Evolutionary conservation across 2,113 vertebrate genomes (phyloP).

Genomic region (Fulica atra): DNA sequence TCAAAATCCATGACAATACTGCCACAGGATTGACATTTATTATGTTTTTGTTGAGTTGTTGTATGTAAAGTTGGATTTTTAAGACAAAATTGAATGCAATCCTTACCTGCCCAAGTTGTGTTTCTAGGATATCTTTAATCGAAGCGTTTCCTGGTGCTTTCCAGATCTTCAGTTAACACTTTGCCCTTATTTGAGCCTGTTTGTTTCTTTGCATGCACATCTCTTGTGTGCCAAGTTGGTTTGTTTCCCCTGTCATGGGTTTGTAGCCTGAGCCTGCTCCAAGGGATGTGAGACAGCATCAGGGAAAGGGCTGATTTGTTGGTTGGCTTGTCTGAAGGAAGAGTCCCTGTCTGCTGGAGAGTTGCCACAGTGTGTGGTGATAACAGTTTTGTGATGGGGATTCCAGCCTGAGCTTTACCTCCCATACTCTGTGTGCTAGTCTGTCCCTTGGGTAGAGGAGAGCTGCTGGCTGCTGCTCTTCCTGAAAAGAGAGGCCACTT

Average conservation of each 20-base stretch:
- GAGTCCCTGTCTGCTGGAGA: background rate
- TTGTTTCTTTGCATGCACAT: background rate
- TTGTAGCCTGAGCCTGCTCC: background rate
- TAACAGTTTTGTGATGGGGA: background rate
- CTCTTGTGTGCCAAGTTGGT: background rate
- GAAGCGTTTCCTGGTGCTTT: background rate
- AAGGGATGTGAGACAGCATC: background rate
- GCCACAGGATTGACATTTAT: background rate
- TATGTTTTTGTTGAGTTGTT: background rate
- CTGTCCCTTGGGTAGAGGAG: background rate
- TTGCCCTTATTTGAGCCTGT: background rate
- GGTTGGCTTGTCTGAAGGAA: background rate
- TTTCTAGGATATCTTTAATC: background rate
- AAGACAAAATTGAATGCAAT: background rate
- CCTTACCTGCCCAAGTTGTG: background rate
- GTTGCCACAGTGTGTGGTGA: accelerated
- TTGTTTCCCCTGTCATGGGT: background rate
- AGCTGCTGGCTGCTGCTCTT: background rate
- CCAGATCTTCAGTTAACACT: slow-evolving; percentile 6
- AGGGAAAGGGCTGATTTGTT: background rate
- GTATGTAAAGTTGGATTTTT: background rate
- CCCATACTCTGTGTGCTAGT: too few relatives aligned
- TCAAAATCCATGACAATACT: background rate
- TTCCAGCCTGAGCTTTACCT: background rate
- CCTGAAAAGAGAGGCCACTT: background rate